phyloP scores from a whole-genome alignment of 2,113 vertebrate species.

The Pleuronectes platessa region DNA sequence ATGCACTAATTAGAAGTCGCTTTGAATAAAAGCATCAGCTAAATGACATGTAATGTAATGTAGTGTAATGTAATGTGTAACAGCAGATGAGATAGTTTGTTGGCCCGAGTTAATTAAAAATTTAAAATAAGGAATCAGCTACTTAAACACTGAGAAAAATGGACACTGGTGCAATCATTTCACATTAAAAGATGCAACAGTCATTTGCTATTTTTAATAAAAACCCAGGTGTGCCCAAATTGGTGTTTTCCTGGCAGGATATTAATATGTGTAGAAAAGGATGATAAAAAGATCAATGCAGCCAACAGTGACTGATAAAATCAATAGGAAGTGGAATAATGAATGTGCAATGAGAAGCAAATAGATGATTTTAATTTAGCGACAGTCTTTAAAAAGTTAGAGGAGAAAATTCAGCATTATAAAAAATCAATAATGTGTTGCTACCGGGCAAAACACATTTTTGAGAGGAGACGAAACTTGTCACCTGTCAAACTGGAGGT shows the following conservation, averaged over 20 bases:
- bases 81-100: not conserved
- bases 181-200: no score
- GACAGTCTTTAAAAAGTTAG: no score
- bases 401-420: not conserved
- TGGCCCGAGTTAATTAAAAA: no score
- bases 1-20: no score
- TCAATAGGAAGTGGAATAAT: not conserved
- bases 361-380: not conserved
- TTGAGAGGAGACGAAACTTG: not conserved
- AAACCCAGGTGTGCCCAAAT: no score
- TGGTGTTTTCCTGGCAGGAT: no score
- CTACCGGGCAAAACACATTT: conserved; percentile 6
- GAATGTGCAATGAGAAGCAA: not conserved
- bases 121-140: not conserved
- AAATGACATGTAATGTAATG: no score
- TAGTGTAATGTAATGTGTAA: no score
- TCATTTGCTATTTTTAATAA: no score
- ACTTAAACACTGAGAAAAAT: not conserved
- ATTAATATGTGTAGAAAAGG: no score
- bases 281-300: not conserved
- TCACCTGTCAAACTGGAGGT: not conserved
- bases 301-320: not conserved
- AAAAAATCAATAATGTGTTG: not conserved
- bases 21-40: no score
- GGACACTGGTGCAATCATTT: no score